Evolutionary conservation across 64 coral and sea anemone genomes (phyloP).

Genomic region (Dendronephthya gigantea): DNA sequence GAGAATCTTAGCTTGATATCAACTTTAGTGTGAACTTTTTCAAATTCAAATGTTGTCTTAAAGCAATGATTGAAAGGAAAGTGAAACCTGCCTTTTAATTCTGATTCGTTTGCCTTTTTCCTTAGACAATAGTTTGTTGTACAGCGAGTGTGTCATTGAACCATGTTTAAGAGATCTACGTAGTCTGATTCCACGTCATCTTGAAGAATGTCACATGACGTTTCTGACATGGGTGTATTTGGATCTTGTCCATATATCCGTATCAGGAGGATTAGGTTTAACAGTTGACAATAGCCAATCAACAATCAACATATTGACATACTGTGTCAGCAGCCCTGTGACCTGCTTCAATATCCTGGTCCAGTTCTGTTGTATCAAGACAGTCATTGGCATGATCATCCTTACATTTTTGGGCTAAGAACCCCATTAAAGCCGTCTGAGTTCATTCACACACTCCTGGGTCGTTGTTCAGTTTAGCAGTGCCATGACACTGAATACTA

Average conservation of each 20-base stretch:
- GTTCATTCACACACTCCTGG: background rate
- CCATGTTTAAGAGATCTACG: no score
- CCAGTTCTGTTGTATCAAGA: background rate
- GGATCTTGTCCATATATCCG: constrained; percentile 25
- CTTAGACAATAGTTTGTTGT: no score
- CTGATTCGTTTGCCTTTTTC: background rate
- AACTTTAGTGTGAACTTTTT: no score
- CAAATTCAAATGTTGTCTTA: constrained; percentile 7
- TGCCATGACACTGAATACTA: no score
- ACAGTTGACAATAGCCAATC: no score
- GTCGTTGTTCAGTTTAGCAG: no score
- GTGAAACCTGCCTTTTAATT: background rate
- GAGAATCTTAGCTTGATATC: no score
- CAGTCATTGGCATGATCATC: constrained; percentile 2
- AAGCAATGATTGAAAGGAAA: background rate
- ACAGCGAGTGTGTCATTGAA: background rate
- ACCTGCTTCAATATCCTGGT: constrained; percentile 21
- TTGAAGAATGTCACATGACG: background rate
- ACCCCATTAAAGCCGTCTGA: background rate
- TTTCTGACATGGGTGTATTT: constrained; percentile 27
- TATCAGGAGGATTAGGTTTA: constrained; percentile 3
- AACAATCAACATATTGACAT: constrained; percentile 41
- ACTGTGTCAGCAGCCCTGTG: no score
- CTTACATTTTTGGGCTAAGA: background rate
- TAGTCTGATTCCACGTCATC: background rate